Conservation (phyloP, 2,797 vertebrate species). For the Acipenser transmontanus region DNA sequence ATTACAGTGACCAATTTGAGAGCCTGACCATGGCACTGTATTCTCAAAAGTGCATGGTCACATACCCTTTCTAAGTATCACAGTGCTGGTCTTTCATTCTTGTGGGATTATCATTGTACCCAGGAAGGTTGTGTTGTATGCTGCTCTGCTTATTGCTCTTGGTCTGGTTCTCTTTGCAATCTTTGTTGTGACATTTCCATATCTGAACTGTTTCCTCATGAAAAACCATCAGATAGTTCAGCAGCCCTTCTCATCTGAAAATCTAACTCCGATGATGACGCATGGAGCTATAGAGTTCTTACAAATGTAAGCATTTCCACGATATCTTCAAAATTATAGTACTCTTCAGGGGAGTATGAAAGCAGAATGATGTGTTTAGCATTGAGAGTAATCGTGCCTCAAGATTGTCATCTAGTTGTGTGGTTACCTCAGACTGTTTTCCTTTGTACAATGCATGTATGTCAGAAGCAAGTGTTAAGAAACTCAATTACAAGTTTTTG, state of each 20-base stretch:
- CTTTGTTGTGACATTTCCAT: conserved; percentile 54
- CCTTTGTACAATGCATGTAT: too few relatives aligned
- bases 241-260: conserved; percentile 67
- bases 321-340: too few relatives aligned
- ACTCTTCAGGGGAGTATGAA: too few relatives aligned
- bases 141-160: conserved; percentile 12
- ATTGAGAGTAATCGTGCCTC: too few relatives aligned
- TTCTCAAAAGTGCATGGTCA: conserved; percentile 40
- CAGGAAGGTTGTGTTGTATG: conserved; percentile 20
- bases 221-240: conserved; percentile 57
- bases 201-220: conserved; percentile 83
- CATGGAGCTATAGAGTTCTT: conserved; percentile 64
- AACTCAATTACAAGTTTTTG: too few relatives aligned
- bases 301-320: conserved; percentile 46
- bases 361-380: too few relatives aligned
- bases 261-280: conserved; percentile 74
- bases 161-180: conserved; percentile 9
- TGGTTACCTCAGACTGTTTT: too few relatives aligned
- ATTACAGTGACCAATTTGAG: conserved; percentile 71
- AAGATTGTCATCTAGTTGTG: too few relatives aligned
- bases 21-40: conserved; percentile 58
- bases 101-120: conserved; percentile 37
- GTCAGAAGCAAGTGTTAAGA: too few relatives aligned
- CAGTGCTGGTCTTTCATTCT: conserved; percentile 35
- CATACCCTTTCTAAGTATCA: conserved; percentile 28